Evolutionary conservation across 1,140 invertebrate genomes (phyloP).

Genomic region (Drosophila sechellia): DNA sequence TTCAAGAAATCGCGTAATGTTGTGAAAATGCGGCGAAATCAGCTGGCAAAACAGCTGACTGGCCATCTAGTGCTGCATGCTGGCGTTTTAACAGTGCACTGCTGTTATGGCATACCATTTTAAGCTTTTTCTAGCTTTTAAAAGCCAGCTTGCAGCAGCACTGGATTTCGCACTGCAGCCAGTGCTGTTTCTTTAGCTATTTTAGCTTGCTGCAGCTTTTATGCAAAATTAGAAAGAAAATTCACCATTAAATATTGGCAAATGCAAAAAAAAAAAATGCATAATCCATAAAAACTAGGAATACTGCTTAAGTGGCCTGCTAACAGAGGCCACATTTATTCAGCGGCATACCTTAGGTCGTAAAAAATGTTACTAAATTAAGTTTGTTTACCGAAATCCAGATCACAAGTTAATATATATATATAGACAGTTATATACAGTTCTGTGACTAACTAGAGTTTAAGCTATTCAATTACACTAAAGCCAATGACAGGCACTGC

Average conservation of each 20-base stretch:
- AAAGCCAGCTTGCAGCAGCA: background rate
- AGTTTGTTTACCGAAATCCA: constrained; percentile 4
- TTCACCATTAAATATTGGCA: no score
- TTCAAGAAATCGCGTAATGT: constrained; percentile 1
- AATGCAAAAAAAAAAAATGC: no score
- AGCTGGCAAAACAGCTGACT: constrained; percentile 2
- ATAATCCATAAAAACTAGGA: background rate
- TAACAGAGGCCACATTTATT: constrained; percentile 11
- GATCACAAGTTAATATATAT: constrained; percentile 4
- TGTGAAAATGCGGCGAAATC: constrained; percentile 6
- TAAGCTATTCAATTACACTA: constrained; percentile 25
- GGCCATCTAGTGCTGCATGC: background rate
- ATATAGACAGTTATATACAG: constrained; percentile 18
- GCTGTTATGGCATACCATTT: background rate
- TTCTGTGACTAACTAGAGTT: constrained; percentile 28
- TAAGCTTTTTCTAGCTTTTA: background rate
- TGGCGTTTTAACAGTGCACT: background rate
- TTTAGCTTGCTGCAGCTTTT: no score
- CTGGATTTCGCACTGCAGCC: background rate
- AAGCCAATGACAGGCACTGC: constrained; percentile 18
- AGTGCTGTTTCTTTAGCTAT: background rate
- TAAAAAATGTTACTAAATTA: constrained; percentile 6
- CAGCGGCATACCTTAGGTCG: background rate
- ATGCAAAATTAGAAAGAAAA: background rate
- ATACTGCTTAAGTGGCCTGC: constrained; percentile 1